Conservation (phyloP, 1,140 invertebrate genomes). For the Pogonomyrmex californicus region DNA sequence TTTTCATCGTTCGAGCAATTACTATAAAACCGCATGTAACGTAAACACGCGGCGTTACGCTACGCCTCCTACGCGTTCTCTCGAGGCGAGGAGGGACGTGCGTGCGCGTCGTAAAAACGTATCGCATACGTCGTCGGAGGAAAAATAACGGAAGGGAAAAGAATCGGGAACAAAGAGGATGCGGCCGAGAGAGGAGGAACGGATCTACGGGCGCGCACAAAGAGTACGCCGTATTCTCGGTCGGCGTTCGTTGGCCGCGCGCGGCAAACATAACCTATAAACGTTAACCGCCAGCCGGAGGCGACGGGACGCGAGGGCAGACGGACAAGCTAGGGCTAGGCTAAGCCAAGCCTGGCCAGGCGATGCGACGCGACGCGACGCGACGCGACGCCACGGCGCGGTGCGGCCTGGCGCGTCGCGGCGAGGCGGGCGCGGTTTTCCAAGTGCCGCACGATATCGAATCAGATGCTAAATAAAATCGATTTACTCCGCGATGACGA, state of each 20-base stretch:
- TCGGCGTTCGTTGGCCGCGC: conserved; percentile 1
- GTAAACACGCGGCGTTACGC: background rate
- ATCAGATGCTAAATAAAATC: background rate
- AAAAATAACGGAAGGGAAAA: background rate
- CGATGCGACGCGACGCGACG: background rate
- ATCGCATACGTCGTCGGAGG: background rate
- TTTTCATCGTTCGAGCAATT: background rate
- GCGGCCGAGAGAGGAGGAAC: background rate
- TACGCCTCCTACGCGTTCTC: background rate
- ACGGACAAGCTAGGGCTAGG: background rate
- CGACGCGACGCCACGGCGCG: conserved; percentile 41
- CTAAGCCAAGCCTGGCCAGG: conserved; percentile 8
- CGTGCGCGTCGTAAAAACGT: background rate
- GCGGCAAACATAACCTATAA: conserved; percentile 56
- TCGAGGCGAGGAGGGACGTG: background rate
- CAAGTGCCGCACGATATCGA: conserved; percentile 2
- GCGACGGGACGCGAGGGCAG: background rate
- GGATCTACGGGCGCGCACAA: background rate
- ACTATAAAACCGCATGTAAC: background rate
- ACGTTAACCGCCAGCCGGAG: background rate
- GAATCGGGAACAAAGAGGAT: conserved; percentile 12
- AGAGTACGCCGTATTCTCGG: background rate
- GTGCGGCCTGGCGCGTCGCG: conserved; percentile 22
- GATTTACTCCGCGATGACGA: too few species aligned
- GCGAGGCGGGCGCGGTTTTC: conserved; percentile 49